A percentile compares a stretch with the other conserved stretches of the same genome.
Evolutionary conservation across 2,797 vertebrate genomes (phyloP).

Genomic region (Falco cherrug): DNA sequence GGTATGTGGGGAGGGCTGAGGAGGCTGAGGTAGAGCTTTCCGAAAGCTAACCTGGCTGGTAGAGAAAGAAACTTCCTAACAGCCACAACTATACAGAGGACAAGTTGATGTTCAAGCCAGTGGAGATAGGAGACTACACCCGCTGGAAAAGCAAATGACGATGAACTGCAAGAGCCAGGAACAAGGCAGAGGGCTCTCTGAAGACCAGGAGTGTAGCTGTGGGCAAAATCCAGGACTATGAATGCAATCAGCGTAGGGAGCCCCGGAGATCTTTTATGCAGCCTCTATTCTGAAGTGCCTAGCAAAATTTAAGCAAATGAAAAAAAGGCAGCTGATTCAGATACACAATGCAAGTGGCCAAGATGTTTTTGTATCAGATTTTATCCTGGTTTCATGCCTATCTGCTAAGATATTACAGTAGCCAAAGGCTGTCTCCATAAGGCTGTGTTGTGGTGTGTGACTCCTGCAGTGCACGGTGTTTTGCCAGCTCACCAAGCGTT

Average conservation of each 20-base stretch:
- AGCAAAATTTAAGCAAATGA: not conserved
- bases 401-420: not conserved
- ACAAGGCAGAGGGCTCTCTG: not conserved
- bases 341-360: not conserved
- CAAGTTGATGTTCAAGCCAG: not conserved
- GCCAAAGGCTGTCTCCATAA: not conserved
- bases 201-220: not conserved
- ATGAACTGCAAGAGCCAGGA: not conserved
- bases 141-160: not conserved
- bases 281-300: not conserved
- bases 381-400: not conserved
- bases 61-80: not conserved
- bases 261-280: not conserved
- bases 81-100: not conserved
- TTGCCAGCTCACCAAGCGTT: not conserved
- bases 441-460: not conserved
- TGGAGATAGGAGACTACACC: accelerated
- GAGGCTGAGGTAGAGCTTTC: not conserved
- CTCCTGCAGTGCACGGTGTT: not conserved
- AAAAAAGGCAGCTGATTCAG: not conserved
- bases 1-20: not conserved
- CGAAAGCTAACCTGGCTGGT: not conserved
- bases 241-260: not conserved
- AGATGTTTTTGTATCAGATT: not conserved
- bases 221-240: not conserved